phyloP scores from a whole-genome alignment of 1,140 invertebrate species.

The Lasioglossum albipes region DNA sequence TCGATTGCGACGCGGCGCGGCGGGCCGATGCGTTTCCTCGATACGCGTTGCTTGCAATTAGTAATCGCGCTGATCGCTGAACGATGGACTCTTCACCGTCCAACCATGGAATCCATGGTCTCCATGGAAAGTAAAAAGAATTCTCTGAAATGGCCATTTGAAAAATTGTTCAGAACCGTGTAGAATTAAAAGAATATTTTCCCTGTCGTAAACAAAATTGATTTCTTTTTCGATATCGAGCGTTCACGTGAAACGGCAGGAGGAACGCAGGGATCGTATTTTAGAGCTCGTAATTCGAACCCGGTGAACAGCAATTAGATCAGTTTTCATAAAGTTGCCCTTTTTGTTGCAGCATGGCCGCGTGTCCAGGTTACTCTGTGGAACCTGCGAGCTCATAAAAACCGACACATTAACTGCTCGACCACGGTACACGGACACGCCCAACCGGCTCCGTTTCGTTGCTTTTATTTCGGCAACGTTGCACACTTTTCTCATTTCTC shows the following conservation, averaged over 20 bases:
- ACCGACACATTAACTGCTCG: constrained; percentile 28
- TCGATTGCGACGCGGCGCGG: background rate
- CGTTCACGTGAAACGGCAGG: background rate
- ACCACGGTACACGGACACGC: constrained; percentile 36
- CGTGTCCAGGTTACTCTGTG: constrained; percentile 31
- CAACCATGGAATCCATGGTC: too few relatives aligned
- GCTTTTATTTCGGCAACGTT: constrained; percentile 37
- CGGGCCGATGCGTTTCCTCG: background rate
- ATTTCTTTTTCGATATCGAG: too few relatives aligned
- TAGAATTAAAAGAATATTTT: too few relatives aligned
- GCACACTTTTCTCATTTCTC: background rate
- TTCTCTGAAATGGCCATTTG: too few relatives aligned
- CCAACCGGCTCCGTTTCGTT: background rate
- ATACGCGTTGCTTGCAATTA: background rate
- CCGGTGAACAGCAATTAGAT: constrained; percentile 17
- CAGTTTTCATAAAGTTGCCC: constrained; percentile 19
- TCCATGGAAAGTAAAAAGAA: too few relatives aligned
- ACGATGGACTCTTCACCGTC: too few relatives aligned
- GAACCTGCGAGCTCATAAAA: constrained; percentile 35
- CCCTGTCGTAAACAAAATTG: too few relatives aligned
- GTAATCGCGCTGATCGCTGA: too few relatives aligned
- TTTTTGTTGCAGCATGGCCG: constrained; percentile 4
- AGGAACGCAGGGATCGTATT: background rate
- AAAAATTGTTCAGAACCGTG: too few relatives aligned
- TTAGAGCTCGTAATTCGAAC: constrained; percentile 2